Conservation (phyloP, 2,113 vertebrate genomes). For the Nerophis lumbriciformis region DNA sequence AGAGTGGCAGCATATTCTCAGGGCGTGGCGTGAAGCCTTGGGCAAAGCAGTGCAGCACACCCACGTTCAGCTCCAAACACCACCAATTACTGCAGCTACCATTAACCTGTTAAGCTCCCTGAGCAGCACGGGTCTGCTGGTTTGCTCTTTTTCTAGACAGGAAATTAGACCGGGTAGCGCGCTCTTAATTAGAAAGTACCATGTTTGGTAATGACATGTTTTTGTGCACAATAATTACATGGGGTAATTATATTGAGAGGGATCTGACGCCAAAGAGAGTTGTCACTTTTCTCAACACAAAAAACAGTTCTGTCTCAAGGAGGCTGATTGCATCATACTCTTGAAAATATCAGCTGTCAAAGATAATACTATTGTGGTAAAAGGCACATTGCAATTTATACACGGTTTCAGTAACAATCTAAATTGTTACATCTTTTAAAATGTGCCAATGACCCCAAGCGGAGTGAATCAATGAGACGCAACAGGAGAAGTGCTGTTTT, state of each 20-base stretch:
- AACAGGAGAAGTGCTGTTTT: too few relatives aligned
- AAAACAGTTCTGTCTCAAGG: constrained; percentile 1
- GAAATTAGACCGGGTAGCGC: constrained; percentile 7
- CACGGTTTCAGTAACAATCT: not conserved
- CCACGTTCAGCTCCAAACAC: constrained; percentile 15
- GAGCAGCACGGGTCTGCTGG: not conserved
- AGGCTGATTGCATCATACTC: not conserved
- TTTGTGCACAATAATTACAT: constrained; percentile 20
- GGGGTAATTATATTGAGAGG: constrained; percentile 1
- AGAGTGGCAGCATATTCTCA: constrained; percentile 18
- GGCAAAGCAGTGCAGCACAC: constrained; percentile 28
- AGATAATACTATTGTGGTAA: not conserved
- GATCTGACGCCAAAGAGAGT: constrained; percentile 13
- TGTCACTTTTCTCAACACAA: constrained; percentile 1
- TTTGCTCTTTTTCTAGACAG: constrained; percentile 10
- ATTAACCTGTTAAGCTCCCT: constrained; percentile 6
- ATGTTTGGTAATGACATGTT: constrained; percentile 17
- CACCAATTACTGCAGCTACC: constrained; percentile 7
- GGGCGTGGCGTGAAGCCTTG: constrained; percentile 19
- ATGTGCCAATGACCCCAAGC: too few relatives aligned
- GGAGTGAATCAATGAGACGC: too few relatives aligned
- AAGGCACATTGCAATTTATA: not conserved
- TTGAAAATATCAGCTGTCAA: not conserved
- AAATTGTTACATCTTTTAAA: not conserved
- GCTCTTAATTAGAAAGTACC: constrained; percentile 15